Evolutionary conservation across 1,140 invertebrate genomes (phyloP).

Genomic region (Fopius arisanus): DNA sequence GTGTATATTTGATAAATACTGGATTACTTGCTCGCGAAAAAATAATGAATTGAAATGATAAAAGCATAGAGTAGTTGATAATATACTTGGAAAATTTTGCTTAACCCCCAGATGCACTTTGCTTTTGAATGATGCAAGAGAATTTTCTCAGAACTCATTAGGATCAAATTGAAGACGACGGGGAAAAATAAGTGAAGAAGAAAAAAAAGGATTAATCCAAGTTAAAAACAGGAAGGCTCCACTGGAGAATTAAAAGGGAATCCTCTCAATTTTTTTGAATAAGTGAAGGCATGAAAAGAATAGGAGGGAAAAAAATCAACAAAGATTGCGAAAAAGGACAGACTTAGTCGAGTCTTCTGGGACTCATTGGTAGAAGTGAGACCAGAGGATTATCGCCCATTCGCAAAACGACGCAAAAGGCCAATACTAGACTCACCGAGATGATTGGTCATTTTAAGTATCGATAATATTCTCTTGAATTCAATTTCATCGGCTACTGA

Average conservation of each 20-base stretch:
- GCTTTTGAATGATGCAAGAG: not conserved
- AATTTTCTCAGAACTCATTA: not conserved
- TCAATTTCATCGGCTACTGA: not conserved
- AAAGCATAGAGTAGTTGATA: not conserved
- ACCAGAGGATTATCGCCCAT: slow-evolving; percentile 15
- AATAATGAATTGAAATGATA: not conserved
- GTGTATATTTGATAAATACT: not conserved
- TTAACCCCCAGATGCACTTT: not conserved
- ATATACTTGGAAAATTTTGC: not conserved
- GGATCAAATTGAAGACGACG: not conserved
- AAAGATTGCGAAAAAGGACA: slow-evolving; percentile 8
- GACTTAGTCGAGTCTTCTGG: not conserved
- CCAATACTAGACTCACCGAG: slow-evolving; percentile 31
- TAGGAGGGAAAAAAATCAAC: not conserved
- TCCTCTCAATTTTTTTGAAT: not conserved
- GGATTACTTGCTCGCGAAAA: not conserved
- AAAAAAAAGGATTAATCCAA: slow-evolving; percentile 16
- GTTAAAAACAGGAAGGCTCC: not conserved
- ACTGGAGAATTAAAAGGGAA: not conserved
- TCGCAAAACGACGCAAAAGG: slow-evolving; percentile 40
- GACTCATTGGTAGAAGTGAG: not conserved
- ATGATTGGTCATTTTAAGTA: slow-evolving; percentile 42
- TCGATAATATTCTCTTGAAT: slow-evolving; percentile 39
- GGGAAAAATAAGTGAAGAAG: not conserved
- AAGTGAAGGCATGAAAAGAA: slow-evolving; percentile 9